Percentiles rank a stretch among this genome's conserved stretches.
phyloP scores from a whole-genome alignment of 2,888 invertebrate species.

The Ochropacha duplaris region DNA sequence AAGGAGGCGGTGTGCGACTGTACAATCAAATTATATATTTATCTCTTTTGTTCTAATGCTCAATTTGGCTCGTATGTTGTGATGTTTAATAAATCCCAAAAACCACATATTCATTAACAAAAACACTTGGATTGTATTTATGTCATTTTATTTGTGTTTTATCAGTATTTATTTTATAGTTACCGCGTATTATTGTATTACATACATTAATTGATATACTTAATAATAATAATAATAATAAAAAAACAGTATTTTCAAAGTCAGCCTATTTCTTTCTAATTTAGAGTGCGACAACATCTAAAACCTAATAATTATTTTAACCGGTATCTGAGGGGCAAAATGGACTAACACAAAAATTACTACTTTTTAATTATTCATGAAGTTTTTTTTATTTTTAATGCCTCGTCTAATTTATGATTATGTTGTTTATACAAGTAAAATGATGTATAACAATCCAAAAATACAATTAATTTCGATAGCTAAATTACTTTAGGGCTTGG shows the following conservation, averaged over 20 bases:
- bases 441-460: neutral
- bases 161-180: neutral
- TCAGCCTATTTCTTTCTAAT: conserved; percentile 17
- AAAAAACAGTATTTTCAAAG: neutral
- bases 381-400: no score
- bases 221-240: neutral
- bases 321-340: neutral
- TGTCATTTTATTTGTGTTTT: conserved; percentile 8
- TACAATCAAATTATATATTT: neutral
- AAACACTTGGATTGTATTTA: neutral
- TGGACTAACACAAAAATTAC: no score
- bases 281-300: no score
- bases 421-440: neutral
- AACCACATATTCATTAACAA: conserved; percentile 5
- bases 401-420: no score
- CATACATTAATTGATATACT: neutral
- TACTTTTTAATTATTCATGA: no score
- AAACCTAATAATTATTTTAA: no score
- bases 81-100: neutral
- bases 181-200: no score
- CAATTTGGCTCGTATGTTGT: no score
- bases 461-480: no score
- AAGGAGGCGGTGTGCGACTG: neutral
- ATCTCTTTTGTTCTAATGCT: no score
- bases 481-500: no score